Evolutionary conservation across 2,888 invertebrate species (phyloP), one percentile per base, ranked within the genome.

Genomic region (Chrysolina oricalcia): DNA sequence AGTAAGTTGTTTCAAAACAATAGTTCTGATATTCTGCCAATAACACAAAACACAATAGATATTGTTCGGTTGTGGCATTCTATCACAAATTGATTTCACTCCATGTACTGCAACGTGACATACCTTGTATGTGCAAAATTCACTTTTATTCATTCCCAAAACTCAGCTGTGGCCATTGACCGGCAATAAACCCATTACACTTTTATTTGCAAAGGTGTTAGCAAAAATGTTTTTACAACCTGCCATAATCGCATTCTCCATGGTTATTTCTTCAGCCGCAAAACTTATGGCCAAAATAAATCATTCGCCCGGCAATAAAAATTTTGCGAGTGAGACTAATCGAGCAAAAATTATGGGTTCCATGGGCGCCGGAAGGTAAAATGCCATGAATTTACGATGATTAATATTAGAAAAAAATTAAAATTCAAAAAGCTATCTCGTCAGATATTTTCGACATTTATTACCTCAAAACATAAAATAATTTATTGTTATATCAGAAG

Each of bases 161-260:
- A 56, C 59, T 59, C 62, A 66, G 15, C 64, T 46, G 41, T 23
- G 71, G 72, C 65, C 75, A 72, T 56, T 75, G 72, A 75, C 75
- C 66, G 19, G 68, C 68, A 76, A 78, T 78, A 78, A 76, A 74
- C 68, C 68, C 65, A 75, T 79, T 72, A 73, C 64, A 75, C 67
- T 77, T 77, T 79, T 75, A 77, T 77, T 79, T 75, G 75, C 76
- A 67, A 74, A 76, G 70, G 65, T 67, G 73, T 70, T 73, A 53
- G 69, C 72, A 41, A 76, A 75, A 76, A 73, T 73, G 73, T 73
- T 76, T 79, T 77, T 79, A 77, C 72, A 70, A 46, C 73, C 70
- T 70, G 53, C 43, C 70, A 73, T 74, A 79, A 79, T 72, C 50
- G 46, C 70, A 72, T 77, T 77, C 75, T 73, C 63, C 75, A 77